Base-by-base conservation (phyloP, 2,888 invertebrate genomes). In the Synergus laeviventris region DNA sequence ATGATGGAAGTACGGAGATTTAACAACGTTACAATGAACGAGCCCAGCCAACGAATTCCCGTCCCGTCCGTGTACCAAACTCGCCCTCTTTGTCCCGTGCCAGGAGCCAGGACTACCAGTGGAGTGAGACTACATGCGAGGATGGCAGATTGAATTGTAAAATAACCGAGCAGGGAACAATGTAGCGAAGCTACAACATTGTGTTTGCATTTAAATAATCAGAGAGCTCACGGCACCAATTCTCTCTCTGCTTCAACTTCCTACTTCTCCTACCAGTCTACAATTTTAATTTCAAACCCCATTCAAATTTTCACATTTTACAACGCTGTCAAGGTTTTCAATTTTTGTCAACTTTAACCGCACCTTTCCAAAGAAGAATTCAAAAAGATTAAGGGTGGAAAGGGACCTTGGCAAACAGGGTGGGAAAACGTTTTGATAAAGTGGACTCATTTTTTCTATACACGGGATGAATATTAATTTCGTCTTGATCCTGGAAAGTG, bases 181-280 rank as follows among this genome's bases (percentile, higher is more conserved):
- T 88, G 86, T 84, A 82, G 84, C 86, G 81, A 83, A 84, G 86
- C 84, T 89, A 89, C 89, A 89, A 88, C 89, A 87, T 87, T 87
- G 87, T 89, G 89, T 90, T 90, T 90, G 89, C 90, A 90, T 90
- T 90, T 89, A 89, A 90, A 90, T 90, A 89, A 89, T 89, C 89
- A 86, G 89, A 86, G 86, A 89, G 84, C 84, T 84, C 78, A 79
- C 78, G 78, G 78, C 49, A 70, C 49, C 31, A 36, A 70, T 70
- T 70, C 49, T 49, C 66, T 66, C 49, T 70, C 49, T 24, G 49
- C 70, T 70, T 31, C 70, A 70, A 49, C 70, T 70, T 70, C 70
- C 70, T 70, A 70, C 21, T 49, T 70, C 49, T 21, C 56, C 21
- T 56, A 18, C 21, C 3, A 21, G 18, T 56, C 18, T 45, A 49